These are phyloP conservation scores for Laticauda colubrina DNA, from an alignment of 2,113 vertebrate species.

Conservation along the genomic window DNA sequence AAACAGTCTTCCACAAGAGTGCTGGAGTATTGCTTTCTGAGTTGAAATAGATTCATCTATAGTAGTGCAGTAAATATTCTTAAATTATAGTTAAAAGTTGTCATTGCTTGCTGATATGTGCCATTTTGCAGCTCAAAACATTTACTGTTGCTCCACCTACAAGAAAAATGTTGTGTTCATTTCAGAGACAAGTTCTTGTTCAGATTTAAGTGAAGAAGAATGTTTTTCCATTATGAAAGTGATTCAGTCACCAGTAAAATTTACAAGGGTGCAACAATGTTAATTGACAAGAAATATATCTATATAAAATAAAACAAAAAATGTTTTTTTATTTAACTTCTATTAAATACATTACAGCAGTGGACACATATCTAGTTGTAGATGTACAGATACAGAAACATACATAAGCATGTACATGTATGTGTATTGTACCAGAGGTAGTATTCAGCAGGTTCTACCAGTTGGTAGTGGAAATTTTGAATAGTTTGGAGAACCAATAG, in stretches of 20 bases:
- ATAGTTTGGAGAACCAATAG: no score
- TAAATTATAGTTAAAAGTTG: neutral
- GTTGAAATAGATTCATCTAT: neutral
- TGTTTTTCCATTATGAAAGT: neutral
- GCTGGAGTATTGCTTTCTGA: neutral
- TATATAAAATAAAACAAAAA: neutral
- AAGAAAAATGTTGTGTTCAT: neutral
- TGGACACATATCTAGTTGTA: neutral
- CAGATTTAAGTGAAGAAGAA: neutral
- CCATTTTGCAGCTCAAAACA: neutral
- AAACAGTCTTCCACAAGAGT: neutral
- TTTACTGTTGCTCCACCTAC: neutral
- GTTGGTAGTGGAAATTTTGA: no score
- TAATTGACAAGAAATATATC: neutral
- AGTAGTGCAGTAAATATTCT: neutral
- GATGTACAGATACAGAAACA: neutral
- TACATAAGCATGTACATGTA: no score
- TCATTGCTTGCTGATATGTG: neutral
- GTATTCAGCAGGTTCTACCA: no score
- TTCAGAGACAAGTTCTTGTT: neutral
- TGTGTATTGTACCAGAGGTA: no score
- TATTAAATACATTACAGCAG: neutral
- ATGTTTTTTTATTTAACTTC: neutral
- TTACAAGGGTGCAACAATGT: neutral
- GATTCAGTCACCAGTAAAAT: neutral